Percentiles rank a stretch among this genome's conserved stretches.
Conservation (phyloP, 2,888 invertebrate species). For the Pandemis cinnamomeana region DNA sequence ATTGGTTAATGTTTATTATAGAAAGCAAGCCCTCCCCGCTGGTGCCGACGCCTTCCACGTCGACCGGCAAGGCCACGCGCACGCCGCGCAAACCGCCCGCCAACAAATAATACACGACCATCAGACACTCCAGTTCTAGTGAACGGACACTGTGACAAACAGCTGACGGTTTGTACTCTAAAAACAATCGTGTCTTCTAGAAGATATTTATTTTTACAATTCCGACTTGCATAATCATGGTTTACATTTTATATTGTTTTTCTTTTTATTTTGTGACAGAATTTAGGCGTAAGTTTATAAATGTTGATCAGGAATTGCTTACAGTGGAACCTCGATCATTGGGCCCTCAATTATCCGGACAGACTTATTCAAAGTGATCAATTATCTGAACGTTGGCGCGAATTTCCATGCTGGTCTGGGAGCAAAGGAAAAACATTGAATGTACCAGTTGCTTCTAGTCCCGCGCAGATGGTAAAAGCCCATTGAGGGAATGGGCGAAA, state of each 20-base stretch:
- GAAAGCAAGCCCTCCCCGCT: constrained; percentile 70
- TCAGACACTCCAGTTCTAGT: constrained; percentile 30
- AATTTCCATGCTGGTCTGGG: too few relatives aligned
- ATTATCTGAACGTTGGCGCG: too few relatives aligned
- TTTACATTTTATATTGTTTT: constrained; percentile 41
- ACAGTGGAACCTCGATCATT: too few relatives aligned
- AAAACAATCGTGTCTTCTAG: constrained; percentile 39
- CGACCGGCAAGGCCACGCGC: constrained; percentile 77
- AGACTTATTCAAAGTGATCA: too few relatives aligned
- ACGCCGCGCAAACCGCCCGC: constrained; percentile 77
- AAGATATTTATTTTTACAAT: constrained; percentile 45
- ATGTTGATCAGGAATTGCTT: constrained; percentile 3
- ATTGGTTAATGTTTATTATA: constrained; percentile 46
- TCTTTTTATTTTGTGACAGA: constrained; percentile 38
- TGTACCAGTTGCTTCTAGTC: too few relatives aligned
- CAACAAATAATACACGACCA: constrained; percentile 70
- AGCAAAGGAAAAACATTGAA: too few relatives aligned
- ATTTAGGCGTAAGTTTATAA: constrained; percentile 34
- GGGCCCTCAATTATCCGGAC: too few relatives aligned
- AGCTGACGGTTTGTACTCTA: constrained; percentile 44
- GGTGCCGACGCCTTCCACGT: constrained; percentile 76
- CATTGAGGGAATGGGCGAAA: too few relatives aligned
- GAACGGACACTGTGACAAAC: constrained; percentile 43
- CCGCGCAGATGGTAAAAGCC: too few relatives aligned
- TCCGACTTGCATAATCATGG: constrained; percentile 47